Conservation (phyloP, 2,113 vertebrate genomes). For the Heloderma charlesbogerti region DNA sequence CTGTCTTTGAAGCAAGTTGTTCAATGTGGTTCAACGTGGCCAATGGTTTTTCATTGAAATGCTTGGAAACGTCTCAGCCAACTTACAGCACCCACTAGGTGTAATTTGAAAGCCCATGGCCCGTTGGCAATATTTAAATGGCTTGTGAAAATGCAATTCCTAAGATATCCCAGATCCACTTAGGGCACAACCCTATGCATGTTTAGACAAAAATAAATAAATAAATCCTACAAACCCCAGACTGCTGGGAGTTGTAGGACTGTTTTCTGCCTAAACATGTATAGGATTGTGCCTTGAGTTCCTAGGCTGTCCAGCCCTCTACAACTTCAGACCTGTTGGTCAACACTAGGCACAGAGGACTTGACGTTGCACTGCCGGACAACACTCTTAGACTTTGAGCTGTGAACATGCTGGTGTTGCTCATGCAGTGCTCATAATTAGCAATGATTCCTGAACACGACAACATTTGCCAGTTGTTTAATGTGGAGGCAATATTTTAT, state of each 20-base stretch:
- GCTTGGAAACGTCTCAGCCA: not conserved
- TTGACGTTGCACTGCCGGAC: not conserved
- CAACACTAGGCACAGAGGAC: not conserved
- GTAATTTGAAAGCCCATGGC: not conserved
- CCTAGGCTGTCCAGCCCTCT: not conserved
- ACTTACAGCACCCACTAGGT: not conserved
- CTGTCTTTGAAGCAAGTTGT: not conserved
- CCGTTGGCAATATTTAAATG: not conserved
- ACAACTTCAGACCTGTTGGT: not conserved
- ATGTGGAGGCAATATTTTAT: not conserved
- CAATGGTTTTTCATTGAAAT: slow-evolving; percentile 4
- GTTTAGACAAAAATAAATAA: too few relatives aligned
- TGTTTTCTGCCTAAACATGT: too few relatives aligned
- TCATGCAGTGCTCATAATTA: not conserved
- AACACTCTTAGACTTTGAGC: not conserved
- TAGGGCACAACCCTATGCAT: not conserved
- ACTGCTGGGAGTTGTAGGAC: too few relatives aligned
- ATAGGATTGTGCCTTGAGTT: too few relatives aligned
- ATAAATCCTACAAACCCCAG: too few relatives aligned
- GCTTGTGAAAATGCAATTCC: not conserved
- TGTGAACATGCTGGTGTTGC: not conserved
- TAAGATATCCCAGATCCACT: not conserved
- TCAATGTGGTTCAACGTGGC: too few relatives aligned
- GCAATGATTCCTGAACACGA: not conserved
- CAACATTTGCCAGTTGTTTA: not conserved